Conservation (phyloP, 2,888 invertebrate genomes). For the Hipparchia semele region DNA sequence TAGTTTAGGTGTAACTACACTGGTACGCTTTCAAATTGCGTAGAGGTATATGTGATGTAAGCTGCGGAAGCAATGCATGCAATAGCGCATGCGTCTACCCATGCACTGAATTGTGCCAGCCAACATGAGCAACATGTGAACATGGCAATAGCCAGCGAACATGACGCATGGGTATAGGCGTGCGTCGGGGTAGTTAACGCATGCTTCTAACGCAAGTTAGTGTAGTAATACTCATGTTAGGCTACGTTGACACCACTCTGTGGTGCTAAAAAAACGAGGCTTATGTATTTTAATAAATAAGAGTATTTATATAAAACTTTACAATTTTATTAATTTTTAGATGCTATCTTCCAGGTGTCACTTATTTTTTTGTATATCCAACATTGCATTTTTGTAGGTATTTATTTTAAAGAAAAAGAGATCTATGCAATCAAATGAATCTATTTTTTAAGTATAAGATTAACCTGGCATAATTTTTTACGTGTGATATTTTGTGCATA, state of each 20-base stretch:
- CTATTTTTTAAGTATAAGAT: not conserved
- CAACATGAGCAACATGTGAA: no score
- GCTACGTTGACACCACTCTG: not conserved
- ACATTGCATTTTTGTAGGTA: not conserved
- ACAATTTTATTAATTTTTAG: not conserved
- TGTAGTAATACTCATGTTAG: not conserved
- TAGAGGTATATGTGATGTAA: no score
- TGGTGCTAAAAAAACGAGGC: slow-evolving; percentile 13
- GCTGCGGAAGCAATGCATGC: no score
- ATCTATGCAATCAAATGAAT: not conserved
- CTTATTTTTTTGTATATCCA: not conserved
- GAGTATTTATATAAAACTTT: slow-evolving; percentile 1
- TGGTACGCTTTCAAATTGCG: no score
- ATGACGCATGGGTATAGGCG: no score
- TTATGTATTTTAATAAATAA: slow-evolving; percentile 14
- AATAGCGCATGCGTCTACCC: no score
- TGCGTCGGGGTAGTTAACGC: no score
- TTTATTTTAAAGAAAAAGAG: not conserved
- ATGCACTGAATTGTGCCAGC: no score
- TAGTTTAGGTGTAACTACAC: no score
- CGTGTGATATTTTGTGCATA: not conserved
- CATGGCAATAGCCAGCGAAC: no score
- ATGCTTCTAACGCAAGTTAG: no score
- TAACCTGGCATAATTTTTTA: not conserved
- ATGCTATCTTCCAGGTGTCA: not conserved